A percentile compares a stretch with the other conserved stretches of the same genome.
Conservation (phyloP, 2,888 invertebrate species). For the Ecliptopera silaceata region DNA sequence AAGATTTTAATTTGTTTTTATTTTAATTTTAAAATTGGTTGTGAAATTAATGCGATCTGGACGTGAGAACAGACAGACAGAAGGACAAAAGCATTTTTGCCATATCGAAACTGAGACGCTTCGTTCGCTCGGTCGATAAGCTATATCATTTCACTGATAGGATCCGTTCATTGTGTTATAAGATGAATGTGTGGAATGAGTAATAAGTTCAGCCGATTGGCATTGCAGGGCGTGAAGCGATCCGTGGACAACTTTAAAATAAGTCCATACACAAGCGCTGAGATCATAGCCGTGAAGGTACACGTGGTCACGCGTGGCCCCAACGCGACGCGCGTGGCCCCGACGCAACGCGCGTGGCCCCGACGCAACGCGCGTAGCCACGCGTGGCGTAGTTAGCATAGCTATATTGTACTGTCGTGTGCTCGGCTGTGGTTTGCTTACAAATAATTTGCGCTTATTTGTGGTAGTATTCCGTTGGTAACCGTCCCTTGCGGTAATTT, state of each 20-base stretch:
- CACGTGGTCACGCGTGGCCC: constrained; percentile 14
- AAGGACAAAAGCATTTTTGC: too few species aligned
- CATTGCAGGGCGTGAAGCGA: constrained; percentile 93
- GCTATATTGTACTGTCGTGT: neutral
- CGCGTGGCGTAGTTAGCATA: constrained; percentile 6
- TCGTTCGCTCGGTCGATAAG: too few species aligned
- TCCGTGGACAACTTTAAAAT: constrained; percentile 92
- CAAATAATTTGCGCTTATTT: constrained; percentile 13
- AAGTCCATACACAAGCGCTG: constrained; percentile 86
- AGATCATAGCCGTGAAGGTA: constrained; percentile 99
- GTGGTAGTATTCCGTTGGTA: neutral
- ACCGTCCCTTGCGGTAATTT: neutral
- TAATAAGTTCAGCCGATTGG: constrained; percentile 13
- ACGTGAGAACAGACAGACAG: too few species aligned
- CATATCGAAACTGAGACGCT: too few species aligned
- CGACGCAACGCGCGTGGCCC: constrained; percentile 1
- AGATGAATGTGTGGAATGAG: neutral
- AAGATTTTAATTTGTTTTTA: too few species aligned
- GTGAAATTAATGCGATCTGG: too few species aligned
- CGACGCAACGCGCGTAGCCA: neutral
- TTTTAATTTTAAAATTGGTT: too few species aligned
- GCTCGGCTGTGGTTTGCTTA: constrained; percentile 9
- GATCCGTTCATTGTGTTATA: too few species aligned
- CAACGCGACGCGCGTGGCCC: neutral
- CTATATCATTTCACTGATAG: too few species aligned